Conservation (phyloP, 2,888 invertebrate genomes). For the Protula sp. region DNA sequence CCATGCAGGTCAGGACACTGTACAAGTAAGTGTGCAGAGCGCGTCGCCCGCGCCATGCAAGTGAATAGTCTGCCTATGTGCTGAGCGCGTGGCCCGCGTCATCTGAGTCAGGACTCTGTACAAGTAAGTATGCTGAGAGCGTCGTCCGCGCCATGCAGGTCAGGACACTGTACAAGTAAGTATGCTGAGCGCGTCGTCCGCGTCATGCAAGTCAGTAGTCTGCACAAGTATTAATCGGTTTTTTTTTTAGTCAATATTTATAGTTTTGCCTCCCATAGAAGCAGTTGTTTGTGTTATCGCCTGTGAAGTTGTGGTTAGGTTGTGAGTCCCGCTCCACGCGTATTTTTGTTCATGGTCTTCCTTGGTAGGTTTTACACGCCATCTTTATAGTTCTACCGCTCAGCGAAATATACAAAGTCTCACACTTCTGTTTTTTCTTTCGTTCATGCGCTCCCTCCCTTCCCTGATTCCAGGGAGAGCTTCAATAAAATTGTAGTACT, state of each 20-base stretch:
- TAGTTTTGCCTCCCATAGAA: no score
- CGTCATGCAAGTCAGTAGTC: slow-evolving; percentile 65
- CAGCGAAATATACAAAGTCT: no score
- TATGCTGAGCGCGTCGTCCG: slow-evolving; percentile 69
- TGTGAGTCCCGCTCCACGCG: not conserved
- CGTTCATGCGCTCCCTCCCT: no score
- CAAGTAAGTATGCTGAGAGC: slow-evolving; percentile 71
- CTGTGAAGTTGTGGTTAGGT: not conserved
- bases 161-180: slow-evolving; percentile 72
- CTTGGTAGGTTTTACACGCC: no score
- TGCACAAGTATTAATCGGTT: slow-evolving; percentile 68
- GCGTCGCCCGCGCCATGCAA: not conserved
- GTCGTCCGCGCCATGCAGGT: slow-evolving; percentile 68
- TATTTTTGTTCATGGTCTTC: no score
- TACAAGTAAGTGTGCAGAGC: slow-evolving; percentile 66
- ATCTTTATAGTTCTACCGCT: no score
- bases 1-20: slow-evolving; percentile 67
- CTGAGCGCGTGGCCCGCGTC: slow-evolving; percentile 68
- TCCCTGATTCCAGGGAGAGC: no score
- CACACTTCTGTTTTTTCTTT: no score
- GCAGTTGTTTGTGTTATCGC: no score
- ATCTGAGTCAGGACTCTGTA: slow-evolving; percentile 71
- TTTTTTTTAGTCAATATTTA: not conserved
- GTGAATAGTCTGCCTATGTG: slow-evolving; percentile 28
- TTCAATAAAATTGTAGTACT: no score